A percentile compares a stretch with the other conserved stretches of the same genome.
phyloP scores from a whole-genome alignment of 2,113 vertebrate species.

The Embiotoca jacksoni region DNA sequence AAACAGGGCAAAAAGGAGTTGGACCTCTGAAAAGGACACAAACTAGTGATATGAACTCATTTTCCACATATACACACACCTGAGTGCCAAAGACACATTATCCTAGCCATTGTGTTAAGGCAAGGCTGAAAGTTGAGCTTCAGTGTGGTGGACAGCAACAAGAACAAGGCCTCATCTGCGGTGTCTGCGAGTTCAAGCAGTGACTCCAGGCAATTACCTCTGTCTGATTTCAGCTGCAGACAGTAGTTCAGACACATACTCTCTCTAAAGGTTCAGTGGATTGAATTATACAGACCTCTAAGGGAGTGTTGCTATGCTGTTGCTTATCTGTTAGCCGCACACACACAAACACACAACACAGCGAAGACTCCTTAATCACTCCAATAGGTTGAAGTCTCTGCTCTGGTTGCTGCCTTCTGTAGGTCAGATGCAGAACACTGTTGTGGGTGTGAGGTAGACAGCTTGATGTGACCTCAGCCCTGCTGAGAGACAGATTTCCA shows the following conservation, averaged over 20 bases:
- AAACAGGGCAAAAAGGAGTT: background rate
- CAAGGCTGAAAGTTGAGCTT: conserved; percentile 19
- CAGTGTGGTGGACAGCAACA: background rate
- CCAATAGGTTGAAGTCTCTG: conserved; percentile 7
- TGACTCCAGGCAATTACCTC: conserved; percentile 45
- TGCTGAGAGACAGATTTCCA: background rate
- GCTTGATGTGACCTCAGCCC: background rate
- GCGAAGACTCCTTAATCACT: conserved; percentile 7
- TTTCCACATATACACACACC: conserved; percentile 4
- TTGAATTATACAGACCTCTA: conserved; percentile 42
- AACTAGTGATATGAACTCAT: background rate
- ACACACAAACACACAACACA: background rate
- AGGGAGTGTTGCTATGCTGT: conserved; percentile 5
- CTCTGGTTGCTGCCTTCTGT: background rate
- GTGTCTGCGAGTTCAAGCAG: conserved; percentile 45
- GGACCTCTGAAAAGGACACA: background rate
- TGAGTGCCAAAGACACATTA: conserved; percentile 6
- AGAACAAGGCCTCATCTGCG: conserved; percentile 30
- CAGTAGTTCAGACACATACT: conserved; percentile 39
- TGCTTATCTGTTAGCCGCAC: conserved; percentile 46
- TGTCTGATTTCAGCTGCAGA: conserved; percentile 39
- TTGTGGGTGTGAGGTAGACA: background rate
- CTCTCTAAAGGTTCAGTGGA: conserved; percentile 28
- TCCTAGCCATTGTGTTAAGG: conserved; percentile 3
- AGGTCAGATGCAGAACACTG: background rate